These are phyloP conservation scores for Oxystoma pomonae DNA, from an alignment of 2,888 invertebrate genomes.

Conservation along the genomic window DNA sequence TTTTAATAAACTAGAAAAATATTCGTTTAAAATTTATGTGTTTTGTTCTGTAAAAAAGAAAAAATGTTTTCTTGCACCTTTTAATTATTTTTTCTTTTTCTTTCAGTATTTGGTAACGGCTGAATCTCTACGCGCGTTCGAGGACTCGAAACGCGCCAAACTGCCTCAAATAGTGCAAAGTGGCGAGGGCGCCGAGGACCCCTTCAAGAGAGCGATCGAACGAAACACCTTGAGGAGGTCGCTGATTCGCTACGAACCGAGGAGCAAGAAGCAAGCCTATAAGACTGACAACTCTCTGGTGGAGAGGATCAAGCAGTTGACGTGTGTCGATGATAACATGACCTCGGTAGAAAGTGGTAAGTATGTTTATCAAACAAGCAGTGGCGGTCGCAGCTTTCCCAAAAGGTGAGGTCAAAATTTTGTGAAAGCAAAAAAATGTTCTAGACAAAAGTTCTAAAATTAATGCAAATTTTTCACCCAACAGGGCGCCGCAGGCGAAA, in stretches of 20 bases:
- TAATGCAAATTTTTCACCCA: too few species aligned
- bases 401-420: too few species aligned
- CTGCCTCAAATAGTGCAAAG: slow-evolving; percentile 50
- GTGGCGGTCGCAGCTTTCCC: too few species aligned
- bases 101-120: slow-evolving; percentile 58
- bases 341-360: not conserved
- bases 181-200: slow-evolving; percentile 57
- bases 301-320: slow-evolving; percentile 80
- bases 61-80: too few species aligned
- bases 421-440: too few species aligned
- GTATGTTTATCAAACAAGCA: too few species aligned
- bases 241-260: slow-evolving; percentile 57
- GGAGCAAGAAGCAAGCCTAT: slow-evolving; percentile 47
- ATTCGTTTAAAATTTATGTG: too few species aligned
- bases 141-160: slow-evolving; percentile 58
- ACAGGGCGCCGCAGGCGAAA: too few species aligned
- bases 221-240: slow-evolving; percentile 78
- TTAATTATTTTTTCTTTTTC: not conserved
- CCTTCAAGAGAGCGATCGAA: slow-evolving; percentile 73
- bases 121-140: slow-evolving; percentile 69
- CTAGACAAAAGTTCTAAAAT: too few species aligned
- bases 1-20: too few species aligned
- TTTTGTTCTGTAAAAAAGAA: too few species aligned
- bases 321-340: slow-evolving; percentile 69
- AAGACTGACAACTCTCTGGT: slow-evolving; percentile 75